Evolutionary conservation across 2,888 invertebrate species (phyloP), one percentile per base, ranked within the genome.

Genomic region (Perizoma affinitatum): DNA sequence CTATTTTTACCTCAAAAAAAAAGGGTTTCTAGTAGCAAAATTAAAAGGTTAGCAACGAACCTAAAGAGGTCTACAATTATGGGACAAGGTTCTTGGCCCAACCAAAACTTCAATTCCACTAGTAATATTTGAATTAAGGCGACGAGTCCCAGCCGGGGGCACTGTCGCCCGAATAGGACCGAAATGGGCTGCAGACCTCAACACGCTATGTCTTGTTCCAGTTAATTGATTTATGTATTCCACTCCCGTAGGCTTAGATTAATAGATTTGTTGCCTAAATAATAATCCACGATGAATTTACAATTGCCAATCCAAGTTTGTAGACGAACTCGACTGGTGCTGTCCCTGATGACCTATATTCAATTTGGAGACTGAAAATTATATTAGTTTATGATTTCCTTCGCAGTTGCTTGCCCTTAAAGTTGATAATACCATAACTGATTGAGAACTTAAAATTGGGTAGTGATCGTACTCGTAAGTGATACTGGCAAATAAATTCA

Each of bases 61-160:
- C 3, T 22, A 2, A n/a, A n/a, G 22, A 22, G 22, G 22, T 22
- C 22, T 22, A 22, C 22, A 22, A 22, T 22, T 22, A 22, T 22
- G 22, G 22, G 22, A 22, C 22, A 22, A 22, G 22, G 22, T 68
- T 78, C 63, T 51, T 76, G 73, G 81, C 83, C 81, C 78, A 56
- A 78, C 79, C 73, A 58, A 75, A 73, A 77, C 83, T 84, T 84
- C 84, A 86, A 85, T 88, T 84, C 86, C 84, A 82, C 87, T 86
- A 89, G 88, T 87, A 87, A 89, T 89, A 89, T 90, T 86, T 84
- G 88, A 89, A 88, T 89, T 87, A 87, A 87, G 81, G 82, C 75
- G 76, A 83, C 84, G 87, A 84, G 80, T 82, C 80, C 74, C 73
- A 67, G 76, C 78, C 80, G 79, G 83, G 76, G 76, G 76, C 77